Conservation (phyloP, 2,888 invertebrate species). For the Teleiodes luculella region DNA sequence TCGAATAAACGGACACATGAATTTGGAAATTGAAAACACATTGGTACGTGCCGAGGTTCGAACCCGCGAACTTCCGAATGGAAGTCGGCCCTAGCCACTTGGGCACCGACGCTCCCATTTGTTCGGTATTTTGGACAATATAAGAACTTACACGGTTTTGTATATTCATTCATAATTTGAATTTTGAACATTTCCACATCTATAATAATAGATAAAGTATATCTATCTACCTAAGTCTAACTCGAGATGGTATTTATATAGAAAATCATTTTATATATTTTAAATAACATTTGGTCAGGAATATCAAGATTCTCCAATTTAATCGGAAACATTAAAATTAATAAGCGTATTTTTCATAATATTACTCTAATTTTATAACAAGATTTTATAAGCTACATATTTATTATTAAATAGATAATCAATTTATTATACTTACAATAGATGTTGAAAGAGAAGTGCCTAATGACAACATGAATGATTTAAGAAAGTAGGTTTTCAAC, state of each 20-base stretch:
- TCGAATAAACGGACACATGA: no score
- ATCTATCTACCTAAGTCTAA: constrained; percentile 53
- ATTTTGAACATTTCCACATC: constrained; percentile 32
- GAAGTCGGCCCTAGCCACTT: no score
- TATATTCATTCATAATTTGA: constrained; percentile 19
- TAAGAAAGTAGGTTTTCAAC: neutral
- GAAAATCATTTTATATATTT: constrained; percentile 61
- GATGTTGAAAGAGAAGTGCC: constrained; percentile 42
- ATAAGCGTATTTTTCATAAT: constrained; percentile 76
- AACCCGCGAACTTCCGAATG: no score
- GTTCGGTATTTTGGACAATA: no score
- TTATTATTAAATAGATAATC: constrained; percentile 23
- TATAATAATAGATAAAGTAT: neutral
- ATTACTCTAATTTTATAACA: constrained; percentile 44
- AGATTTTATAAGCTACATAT: constrained; percentile 34
- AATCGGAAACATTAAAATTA: constrained; percentile 78
- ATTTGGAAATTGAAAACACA: no score
- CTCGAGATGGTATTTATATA: constrained; percentile 59
- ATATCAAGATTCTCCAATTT: constrained; percentile 75
- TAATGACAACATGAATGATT: constrained; percentile 18
- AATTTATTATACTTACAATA: constrained; percentile 10
- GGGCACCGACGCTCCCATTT: no score
- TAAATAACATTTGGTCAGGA: constrained; percentile 75
- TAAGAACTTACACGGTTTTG: neutral
- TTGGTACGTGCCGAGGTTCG: no score